Evolutionary conservation across 2,888 invertebrate species (phyloP), one percentile per base, ranked within the genome.

Genomic region (Tribolium freemani): DNA sequence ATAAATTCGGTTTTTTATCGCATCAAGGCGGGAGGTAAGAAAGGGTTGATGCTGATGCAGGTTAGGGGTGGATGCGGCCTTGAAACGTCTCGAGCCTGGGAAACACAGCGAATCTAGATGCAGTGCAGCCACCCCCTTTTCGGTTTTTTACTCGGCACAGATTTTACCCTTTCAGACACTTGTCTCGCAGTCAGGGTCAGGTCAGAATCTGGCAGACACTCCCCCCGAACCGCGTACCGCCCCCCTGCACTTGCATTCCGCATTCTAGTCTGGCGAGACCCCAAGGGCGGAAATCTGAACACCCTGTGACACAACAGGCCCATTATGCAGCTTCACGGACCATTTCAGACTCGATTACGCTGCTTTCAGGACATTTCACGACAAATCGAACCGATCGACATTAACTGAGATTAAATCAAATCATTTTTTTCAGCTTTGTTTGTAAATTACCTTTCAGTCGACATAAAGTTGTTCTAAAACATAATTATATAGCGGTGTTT

Each of bases 141-240:
- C 13, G 56, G 74, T 77, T 79, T 76, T 78, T 78, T 64, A 73
- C 61, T 78, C 81, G 80, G 77, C 81, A 82, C 80, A 80, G 78
- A 82, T 83, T 83, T 82, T 74, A 82, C 83, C 83, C 83, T 82
- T 83, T 81, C 75, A 79, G 77, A 76, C 84, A 84, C 84, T 84
- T 84, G 84, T 84, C 82, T 83, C 82, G 80, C 78, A 80, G 83
- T 79, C 81, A 82, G 82, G 82, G 81, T 82, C 82, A 82, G 80
- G 80, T 78, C 78, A 72, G 75, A 78, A 81, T 81, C 80, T 78
- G 79, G 77, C 80, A 81, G 81, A 82, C 83, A 78, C 76, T 69
- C 76, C 75, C 79, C 75, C 76, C 72, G 68, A 56, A 75, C 76
- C 79, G 61, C 71, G 58, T 30, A 45, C 72, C 61, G 58, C 67